phyloP scores from a whole-genome alignment of 23 tunicate genomes.

The Styela clava region DNA sequence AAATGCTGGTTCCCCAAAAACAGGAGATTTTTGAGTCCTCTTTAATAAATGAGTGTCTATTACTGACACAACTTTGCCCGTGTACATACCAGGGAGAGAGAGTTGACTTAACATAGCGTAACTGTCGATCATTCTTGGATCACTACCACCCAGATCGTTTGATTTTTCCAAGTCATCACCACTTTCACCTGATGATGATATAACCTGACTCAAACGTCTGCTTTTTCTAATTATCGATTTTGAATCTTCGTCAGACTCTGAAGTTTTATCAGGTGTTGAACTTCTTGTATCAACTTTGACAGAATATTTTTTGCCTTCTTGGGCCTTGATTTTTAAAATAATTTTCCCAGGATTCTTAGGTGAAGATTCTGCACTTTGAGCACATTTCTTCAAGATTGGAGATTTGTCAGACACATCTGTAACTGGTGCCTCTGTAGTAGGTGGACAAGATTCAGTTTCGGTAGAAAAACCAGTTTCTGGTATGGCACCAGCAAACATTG shows the following conservation, averaged over 20 bases:
- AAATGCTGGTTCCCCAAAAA: slow-evolving; percentile 59
- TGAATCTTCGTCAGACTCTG: slow-evolving; percentile 1
- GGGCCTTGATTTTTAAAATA: slow-evolving; percentile 69
- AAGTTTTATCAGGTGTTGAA: not conserved
- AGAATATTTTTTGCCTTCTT: slow-evolving; percentile 6
- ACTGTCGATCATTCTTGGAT: not conserved
- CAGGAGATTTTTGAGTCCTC: slow-evolving; percentile 36
- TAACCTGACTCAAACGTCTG: slow-evolving; percentile 6
- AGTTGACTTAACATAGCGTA: slow-evolving; percentile 17
- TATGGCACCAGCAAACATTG: not conserved
- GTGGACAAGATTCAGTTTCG: not conserved
- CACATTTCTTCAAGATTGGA: not conserved
- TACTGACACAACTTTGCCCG: not conserved
- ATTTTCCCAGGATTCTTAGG: slow-evolving; percentile 43
- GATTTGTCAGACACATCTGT: not conserved
- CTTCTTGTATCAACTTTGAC: not conserved
- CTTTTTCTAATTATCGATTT: slow-evolving; percentile 15
- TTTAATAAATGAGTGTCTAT: slow-evolving; percentile 13
- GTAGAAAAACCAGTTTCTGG: not conserved
- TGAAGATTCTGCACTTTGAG: not conserved
- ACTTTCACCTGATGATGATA: slow-evolving; percentile 29
- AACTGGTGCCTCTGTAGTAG: not conserved
- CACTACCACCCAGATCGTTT: not conserved
- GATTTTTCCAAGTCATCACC: slow-evolving; percentile 8
- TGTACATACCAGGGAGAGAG: not conserved